These are phyloP conservation scores for Menidia menidia DNA, from an alignment of 2,797 vertebrate species.

Conservation along the genomic window DNA sequence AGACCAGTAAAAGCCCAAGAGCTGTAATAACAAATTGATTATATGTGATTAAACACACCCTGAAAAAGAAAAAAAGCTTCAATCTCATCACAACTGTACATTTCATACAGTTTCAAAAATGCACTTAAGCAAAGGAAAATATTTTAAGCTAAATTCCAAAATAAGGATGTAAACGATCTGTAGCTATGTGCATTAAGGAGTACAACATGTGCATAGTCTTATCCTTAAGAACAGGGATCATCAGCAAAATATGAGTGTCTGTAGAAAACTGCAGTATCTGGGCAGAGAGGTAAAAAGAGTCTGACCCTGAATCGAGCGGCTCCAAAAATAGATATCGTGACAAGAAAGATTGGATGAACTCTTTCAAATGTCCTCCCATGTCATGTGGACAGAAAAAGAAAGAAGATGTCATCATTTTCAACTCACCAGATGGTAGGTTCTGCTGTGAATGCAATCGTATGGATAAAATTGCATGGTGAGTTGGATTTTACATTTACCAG, in stretches of 20 bases:
- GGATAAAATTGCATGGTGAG: conserved; percentile 27
- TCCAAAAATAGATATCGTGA: conserved; percentile 69
- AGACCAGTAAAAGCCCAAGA: no score
- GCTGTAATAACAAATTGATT: no score
- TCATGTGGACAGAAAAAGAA: conserved; percentile 32
- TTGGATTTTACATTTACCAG: conserved; percentile 6
- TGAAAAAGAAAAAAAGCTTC: not conserved
- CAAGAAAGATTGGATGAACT: conserved; percentile 34
- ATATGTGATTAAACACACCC: no score
- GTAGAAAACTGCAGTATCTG: conserved; percentile 42
- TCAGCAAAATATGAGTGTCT: not conserved
- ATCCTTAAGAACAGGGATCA: not conserved
- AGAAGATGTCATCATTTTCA: conserved; percentile 44
- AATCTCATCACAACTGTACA: no score
- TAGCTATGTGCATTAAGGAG: not conserved
- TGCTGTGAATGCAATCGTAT: conserved; percentile 24
- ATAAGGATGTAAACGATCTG: no score
- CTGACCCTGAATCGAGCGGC: conserved; percentile 34
- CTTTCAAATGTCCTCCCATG: conserved; percentile 32
- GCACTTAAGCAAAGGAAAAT: no score
- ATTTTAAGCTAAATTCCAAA: no score
- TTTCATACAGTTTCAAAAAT: no score
- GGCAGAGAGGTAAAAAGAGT: conserved; percentile 35
- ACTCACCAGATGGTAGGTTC: not conserved
- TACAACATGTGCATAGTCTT: not conserved